These are phyloP conservation scores for human (Homo sapiens) DNA, from an alignment of 2,113 vertebrate species.

Conservation along the genomic window GRCh38 chr12:15085501-15086000, in stretches of 20 bases:
- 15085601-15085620: too few species aligned
- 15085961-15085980: neutral
- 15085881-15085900: neutral
- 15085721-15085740: too few species aligned
- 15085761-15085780: neutral
- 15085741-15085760: neutral
- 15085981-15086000: neutral
- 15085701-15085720: too few species aligned
- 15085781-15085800: neutral
- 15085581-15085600: neutral
- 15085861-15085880: neutral
- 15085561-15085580: neutral
- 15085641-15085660: too few species aligned
- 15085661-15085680: too few species aligned
- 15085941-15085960: neutral
- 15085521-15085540: neutral
- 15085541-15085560: neutral
- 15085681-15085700: too few species aligned
- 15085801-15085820: neutral
- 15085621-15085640: too few species aligned
- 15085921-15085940: neutral
- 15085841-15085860: neutral
- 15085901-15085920: neutral
- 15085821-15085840: neutral
- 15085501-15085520: neutral